Evolutionary conservation across 2,888 invertebrate genomes (phyloP), one percentile per base, ranked within the genome.

Genomic region (Calameuta idolon): DNA sequence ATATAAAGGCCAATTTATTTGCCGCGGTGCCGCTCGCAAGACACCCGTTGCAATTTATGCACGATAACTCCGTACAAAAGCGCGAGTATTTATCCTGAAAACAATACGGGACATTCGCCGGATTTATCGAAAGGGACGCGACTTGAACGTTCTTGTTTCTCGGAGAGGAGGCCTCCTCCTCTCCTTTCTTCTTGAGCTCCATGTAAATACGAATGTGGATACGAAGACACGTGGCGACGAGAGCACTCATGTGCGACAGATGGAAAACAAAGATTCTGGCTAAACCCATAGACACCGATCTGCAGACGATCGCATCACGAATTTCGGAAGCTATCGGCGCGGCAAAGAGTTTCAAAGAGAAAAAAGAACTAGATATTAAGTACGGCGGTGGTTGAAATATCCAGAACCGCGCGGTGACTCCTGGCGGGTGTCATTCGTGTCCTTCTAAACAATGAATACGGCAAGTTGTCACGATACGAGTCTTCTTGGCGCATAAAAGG

Each of bases 1-100:
- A 88, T 89, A 89, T 89, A 89, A 89, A 89, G 86, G 84, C 87
- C 87, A 88, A 89, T 89, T 89, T 89, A 89, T 89, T 87, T 86
- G 84, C 83, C 83, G 76, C 37, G 73, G 40, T 74, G 77, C 34
- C 75, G 35, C 34, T 11, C 35, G 73, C 76, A 31, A 35, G 76
- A 75, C 80, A 81, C 81, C 79, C 79, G 77, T 83, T 81, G 82
- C 84, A 86, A 89, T 87, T 88, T 88, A 89, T 89, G 86, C 84
- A 82, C 82, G 85, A 86, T 86, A 86, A 87, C 83, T 85, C 84
- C 81, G 83, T 83, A 85, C 86, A 83, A 83, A 83, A 83, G 82
- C 79, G 74, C 83, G 40, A 40, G 40, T 86, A 89, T 88, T 89
- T 89, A 88, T 87, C 84, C 86, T 23, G 74, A 35, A 74, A 74